Evolutionary conservation across 2,888 invertebrate species (phyloP).

Genomic region (Tuta absoluta): DNA sequence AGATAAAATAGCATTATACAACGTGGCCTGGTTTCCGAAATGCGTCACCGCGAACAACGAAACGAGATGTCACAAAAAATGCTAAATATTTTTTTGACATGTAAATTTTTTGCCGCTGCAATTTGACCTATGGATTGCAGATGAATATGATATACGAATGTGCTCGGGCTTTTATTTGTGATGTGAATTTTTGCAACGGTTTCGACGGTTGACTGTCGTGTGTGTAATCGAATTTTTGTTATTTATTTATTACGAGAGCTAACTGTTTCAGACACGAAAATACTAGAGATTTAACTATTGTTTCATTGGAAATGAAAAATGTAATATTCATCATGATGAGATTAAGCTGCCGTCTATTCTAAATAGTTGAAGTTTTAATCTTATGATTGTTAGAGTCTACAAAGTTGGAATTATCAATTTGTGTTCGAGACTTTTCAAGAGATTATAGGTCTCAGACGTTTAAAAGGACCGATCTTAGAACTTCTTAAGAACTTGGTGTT

Average conservation of each 20-base stretch:
- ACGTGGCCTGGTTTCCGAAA: constrained; percentile 44
- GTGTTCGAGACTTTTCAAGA: constrained; percentile 4
- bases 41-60: constrained; percentile 44
- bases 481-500: background rate
- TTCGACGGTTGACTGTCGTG: constrained; percentile 44
- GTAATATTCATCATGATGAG: background rate
- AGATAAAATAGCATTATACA: constrained; percentile 40
- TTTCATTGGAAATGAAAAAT: background rate
- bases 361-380: constrained; percentile 14
- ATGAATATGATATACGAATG: constrained; percentile 56
- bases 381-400: constrained; percentile 4
- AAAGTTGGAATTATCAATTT: constrained; percentile 8
- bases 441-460: constrained; percentile 10
- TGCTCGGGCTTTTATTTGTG: constrained; percentile 46
- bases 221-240: constrained; percentile 53
- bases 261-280: background rate
- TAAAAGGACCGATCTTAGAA: background rate
- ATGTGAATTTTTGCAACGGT: constrained; percentile 46
- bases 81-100: constrained; percentile 44
- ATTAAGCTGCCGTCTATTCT: constrained; percentile 20
- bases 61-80: constrained; percentile 42
- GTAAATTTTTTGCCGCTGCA: constrained; percentile 49
- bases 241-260: constrained; percentile 36
- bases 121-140: constrained; percentile 58
- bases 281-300: background rate